Evolutionary conservation across 2,113 vertebrate species (phyloP).

Genomic region (Crotalus tigris): DNA sequence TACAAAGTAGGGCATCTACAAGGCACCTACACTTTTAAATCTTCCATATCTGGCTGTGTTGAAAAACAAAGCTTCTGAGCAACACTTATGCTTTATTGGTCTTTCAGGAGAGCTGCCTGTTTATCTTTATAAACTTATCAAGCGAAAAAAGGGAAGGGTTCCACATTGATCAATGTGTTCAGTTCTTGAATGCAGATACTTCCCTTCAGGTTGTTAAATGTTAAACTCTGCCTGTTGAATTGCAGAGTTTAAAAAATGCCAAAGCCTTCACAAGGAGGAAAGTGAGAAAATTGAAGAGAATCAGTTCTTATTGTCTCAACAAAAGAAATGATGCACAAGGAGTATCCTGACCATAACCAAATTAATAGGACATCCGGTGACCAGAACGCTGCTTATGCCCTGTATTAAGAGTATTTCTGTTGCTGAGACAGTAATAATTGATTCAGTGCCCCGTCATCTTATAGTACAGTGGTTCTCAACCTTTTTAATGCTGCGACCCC

Average conservation of each 20-base stretch:
- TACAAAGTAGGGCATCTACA: neutral
- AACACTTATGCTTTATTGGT: neutral
- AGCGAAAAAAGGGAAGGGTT: neutral
- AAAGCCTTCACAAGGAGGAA: neutral
- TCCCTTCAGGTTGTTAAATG: neutral
- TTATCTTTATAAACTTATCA: neutral
- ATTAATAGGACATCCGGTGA: neutral
- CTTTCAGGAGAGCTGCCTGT: neutral
- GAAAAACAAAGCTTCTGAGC: neutral
- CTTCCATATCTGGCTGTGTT: neutral
- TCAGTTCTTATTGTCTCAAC: neutral
- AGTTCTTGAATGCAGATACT: neutral
- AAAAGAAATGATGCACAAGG: neutral
- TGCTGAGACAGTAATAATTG: neutral
- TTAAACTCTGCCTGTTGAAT: neutral
- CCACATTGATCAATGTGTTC: neutral
- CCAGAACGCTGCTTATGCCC: neutral
- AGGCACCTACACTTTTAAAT: neutral
- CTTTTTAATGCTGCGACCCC: too few relatives aligned
- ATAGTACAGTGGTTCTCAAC: neutral
- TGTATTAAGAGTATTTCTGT: neutral
- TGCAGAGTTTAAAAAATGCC: neutral
- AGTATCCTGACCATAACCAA: neutral
- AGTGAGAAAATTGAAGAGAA: neutral
- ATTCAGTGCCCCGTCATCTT: neutral